phyloP scores from a whole-genome alignment of 2,113 vertebrate species.

The Chlamydotis undulata region DNA sequence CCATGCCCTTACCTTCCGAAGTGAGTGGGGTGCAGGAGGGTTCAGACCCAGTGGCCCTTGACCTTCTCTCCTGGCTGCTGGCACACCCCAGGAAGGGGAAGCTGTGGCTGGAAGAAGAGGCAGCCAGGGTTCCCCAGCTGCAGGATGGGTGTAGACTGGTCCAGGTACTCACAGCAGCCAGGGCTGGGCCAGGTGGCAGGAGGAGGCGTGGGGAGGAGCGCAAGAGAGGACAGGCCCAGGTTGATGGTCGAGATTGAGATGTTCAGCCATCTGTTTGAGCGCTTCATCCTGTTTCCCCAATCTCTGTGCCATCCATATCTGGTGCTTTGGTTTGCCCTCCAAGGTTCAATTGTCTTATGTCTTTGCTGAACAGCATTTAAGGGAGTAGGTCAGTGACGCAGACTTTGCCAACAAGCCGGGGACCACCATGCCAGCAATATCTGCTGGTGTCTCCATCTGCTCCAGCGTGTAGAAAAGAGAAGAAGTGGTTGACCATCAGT shows the following conservation, averaged over 20 bases:
- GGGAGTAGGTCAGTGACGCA: rapidly evolving
- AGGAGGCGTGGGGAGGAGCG: background rate
- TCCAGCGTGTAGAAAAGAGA: background rate
- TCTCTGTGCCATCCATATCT: background rate
- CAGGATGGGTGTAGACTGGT: too few relatives aligned
- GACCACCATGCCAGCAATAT: background rate
- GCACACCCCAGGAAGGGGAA: background rate
- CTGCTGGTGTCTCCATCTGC: background rate
- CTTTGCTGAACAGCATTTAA: background rate
- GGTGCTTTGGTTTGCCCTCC: background rate
- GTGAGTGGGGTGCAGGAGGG: background rate
- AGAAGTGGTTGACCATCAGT: background rate
- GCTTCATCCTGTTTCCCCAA: background rate
- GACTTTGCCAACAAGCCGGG: background rate
- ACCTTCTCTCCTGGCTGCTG: background rate
- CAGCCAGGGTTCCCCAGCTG: too few relatives aligned
- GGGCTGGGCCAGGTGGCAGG: background rate
- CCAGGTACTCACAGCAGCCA: background rate
- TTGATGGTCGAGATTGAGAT: background rate
- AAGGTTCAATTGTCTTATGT: rapidly evolving
- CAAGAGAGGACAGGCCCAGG: background rate
- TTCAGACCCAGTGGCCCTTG: background rate
- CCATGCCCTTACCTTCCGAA: rapidly evolving
- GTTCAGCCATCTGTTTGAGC: background rate
- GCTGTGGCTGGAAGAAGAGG: background rate